phyloP scores from a whole-genome alignment of 2,797 vertebrate species.

The Carapus acus region DNA sequence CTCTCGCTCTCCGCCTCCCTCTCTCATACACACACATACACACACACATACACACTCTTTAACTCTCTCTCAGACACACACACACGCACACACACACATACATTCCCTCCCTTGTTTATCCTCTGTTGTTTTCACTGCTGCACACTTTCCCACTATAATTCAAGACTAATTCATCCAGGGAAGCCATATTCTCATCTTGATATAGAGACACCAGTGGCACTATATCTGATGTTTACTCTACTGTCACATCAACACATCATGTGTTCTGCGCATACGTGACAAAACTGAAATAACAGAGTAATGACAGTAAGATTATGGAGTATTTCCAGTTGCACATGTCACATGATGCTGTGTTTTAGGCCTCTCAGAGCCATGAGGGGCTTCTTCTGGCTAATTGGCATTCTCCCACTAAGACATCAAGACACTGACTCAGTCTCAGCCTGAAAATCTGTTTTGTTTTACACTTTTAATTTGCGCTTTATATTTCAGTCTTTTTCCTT shows the following conservation, averaged over 20 bases:
- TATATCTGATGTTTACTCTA: background rate
- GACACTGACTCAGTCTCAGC: too few relatives aligned
- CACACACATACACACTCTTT: too few relatives aligned
- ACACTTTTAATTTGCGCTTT: too few relatives aligned
- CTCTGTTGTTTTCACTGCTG: slow-evolving; percentile 12
- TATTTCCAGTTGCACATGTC: background rate
- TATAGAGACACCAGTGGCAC: background rate
- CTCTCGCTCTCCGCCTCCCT: slow-evolving; percentile 34
- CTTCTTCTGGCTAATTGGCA: slow-evolving; percentile 35
- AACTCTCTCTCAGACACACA: too few relatives aligned
- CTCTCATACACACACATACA: too few relatives aligned
- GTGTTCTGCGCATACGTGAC: background rate
- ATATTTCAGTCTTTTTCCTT: slow-evolving; percentile 7
- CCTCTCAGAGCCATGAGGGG: slow-evolving; percentile 8
- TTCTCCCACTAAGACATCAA: slow-evolving; percentile 12
- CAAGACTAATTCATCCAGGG: background rate
- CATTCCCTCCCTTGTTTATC: background rate
- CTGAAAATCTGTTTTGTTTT: too few relatives aligned
- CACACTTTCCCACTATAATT: too few relatives aligned
- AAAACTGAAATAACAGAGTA: background rate
- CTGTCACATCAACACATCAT: too few relatives aligned
- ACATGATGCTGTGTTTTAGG: slow-evolving; percentile 11
- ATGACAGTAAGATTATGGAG: background rate
- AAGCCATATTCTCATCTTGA: slow-evolving; percentile 9
- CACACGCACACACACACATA: too few relatives aligned